These are phyloP conservation scores for Paramacrobiotus metropolitanus DNA, from an alignment of 1,140 invertebrate species.

Conservation along the genomic window DNA sequence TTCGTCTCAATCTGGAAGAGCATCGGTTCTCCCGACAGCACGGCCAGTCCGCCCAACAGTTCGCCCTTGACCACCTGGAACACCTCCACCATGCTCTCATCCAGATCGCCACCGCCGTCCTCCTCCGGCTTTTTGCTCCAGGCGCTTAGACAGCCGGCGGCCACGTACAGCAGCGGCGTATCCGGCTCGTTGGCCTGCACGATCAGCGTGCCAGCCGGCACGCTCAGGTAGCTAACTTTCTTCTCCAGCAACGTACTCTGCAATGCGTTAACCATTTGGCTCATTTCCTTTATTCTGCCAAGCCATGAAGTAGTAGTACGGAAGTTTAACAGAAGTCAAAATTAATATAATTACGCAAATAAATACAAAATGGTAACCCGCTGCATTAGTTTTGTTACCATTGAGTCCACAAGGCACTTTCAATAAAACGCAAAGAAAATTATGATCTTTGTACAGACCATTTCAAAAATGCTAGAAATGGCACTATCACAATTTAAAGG, in stretches of 20 bases:
- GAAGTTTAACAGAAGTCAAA: background rate
- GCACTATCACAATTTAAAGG: too few relatives aligned
- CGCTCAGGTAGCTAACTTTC: background rate
- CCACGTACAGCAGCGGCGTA: background rate
- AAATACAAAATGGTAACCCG: too few relatives aligned
- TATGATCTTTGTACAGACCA: too few relatives aligned
- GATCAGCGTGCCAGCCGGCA: background rate
- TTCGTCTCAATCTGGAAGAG: constrained; percentile 35
- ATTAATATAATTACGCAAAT: background rate
- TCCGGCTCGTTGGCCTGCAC: background rate
- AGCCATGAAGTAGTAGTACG: too few relatives aligned
- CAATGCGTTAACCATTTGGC: too few relatives aligned
- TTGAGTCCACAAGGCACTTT: too few relatives aligned
- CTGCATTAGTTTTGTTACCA: too few relatives aligned
- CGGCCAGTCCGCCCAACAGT: constrained; percentile 71
- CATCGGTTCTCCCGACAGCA: constrained; percentile 79
- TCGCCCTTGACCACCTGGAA: constrained; percentile 34
- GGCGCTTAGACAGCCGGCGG: background rate
- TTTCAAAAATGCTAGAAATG: too few relatives aligned
- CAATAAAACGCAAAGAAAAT: too few relatives aligned
- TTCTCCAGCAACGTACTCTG: background rate
- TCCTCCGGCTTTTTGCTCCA: constrained; percentile 1
- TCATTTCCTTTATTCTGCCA: too few relatives aligned
- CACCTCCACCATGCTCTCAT: background rate
- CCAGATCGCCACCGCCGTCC: too few relatives aligned